These are phyloP conservation scores for Mormyrops boulengeri DNA, from an alignment of 2,797 vertebrate genomes.

Conservation along the genomic window DNA sequence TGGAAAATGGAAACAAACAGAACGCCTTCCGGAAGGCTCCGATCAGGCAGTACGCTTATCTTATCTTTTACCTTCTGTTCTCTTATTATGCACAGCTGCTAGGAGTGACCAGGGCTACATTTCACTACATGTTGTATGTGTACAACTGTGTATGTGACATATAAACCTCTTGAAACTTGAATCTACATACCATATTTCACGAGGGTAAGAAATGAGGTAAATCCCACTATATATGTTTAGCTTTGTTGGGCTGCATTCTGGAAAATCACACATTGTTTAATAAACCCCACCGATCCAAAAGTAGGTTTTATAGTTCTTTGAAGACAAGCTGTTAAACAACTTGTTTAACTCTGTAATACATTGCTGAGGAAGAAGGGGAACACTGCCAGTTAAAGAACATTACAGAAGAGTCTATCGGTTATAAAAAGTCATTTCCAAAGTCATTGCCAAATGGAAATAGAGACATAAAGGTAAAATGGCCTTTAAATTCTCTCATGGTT, in stretches of 20 bases:
- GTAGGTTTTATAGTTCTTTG: neutral
- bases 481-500: too few species aligned
- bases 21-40: too few species aligned
- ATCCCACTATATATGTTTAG: neutral
- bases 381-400: neutral
- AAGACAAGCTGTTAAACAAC: neutral
- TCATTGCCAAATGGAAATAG: neutral
- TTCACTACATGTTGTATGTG: too few species aligned
- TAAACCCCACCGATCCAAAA: neutral
- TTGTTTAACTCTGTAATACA: neutral
- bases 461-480: neutral
- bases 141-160: too few species aligned
- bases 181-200: neutral
- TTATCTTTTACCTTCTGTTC: too few species aligned
- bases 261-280: neutral
- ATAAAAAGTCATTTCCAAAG: neutral
- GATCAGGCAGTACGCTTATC: too few species aligned
- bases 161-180: too few species aligned
- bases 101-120: too few species aligned
- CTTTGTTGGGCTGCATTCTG: neutral
- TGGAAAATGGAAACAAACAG: too few species aligned
- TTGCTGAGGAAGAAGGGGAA: neutral
- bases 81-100: too few species aligned
- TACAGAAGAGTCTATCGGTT: neutral
- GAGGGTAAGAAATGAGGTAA: neutral